These are phyloP conservation scores for Toxonevra muliebris DNA, from an alignment of 2,888 invertebrate genomes.

Conservation along the genomic window DNA sequence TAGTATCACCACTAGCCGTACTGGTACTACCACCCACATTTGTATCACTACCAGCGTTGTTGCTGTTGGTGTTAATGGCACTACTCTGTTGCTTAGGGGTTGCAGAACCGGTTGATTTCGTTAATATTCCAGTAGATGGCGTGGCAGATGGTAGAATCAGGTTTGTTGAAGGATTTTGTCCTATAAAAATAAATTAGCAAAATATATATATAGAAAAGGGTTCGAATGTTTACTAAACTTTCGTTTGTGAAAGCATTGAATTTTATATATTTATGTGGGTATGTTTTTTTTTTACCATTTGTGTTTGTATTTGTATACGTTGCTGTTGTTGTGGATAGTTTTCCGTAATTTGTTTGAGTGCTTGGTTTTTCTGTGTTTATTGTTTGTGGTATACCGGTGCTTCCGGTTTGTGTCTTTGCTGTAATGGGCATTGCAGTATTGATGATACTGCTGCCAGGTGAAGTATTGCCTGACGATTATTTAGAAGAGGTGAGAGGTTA, in stretches of 20 bases:
- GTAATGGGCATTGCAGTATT: background rate
- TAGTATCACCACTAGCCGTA: background rate
- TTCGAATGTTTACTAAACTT: too few species aligned
- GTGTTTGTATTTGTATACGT: background rate
- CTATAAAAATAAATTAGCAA: too few species aligned
- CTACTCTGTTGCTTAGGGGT: slow-evolving; percentile 18
- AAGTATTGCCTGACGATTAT: too few species aligned
- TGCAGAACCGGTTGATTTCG: background rate
- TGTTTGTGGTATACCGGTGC: too few species aligned
- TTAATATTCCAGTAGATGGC: slow-evolving; percentile 14
- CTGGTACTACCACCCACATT: background rate
- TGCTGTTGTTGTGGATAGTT: background rate
- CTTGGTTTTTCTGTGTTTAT: too few species aligned
- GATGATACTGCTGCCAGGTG: too few species aligned
- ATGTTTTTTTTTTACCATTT: slow-evolving; percentile 22
- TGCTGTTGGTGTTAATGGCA: background rate
- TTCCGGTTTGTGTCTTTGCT: slow-evolving; percentile 13
- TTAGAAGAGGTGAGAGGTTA: too few species aligned
- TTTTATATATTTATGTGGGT: too few species aligned
- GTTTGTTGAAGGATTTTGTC: background rate
- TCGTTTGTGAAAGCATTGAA: too few species aligned
- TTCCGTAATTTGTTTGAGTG: too few species aligned
- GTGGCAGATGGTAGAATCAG: background rate
- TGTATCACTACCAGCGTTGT: background rate
- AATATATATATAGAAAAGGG: too few species aligned